Evolutionary conservation across 2,113 vertebrate genomes (phyloP), one percentile per base, ranked within the genome.

Genomic region (Gymnobelideus leadbeateri): DNA sequence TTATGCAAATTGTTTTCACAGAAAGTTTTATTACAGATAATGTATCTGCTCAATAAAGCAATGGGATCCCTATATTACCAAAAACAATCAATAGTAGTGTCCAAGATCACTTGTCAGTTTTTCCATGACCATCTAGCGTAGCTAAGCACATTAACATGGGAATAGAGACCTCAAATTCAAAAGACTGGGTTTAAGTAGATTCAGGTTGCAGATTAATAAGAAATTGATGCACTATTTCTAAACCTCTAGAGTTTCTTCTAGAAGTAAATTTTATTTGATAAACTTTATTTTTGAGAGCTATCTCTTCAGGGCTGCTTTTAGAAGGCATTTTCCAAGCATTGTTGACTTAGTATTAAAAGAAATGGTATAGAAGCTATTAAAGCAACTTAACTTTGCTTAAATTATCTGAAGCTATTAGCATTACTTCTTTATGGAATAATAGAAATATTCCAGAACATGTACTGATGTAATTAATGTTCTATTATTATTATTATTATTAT

Each of bases 161-260:
- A 50, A 46, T 50, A 46, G 89, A 95, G 49, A 43, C 90, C 92
- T 95, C 91, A 94, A 95, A 90, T 26, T 47, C 90, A 93, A 54
- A 55, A 16, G 77, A 96, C 31, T 68, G 26, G 55, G 93, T 11
- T 94, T 92, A 94, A 96, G 28, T 97, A 23, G 92, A 28, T 96
- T 92, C 94, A 89, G 26, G 3, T 68, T 95, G 50, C 53, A 37
- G 90, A 23, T 49, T 46, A 95, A 89, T 96, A 95, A 91, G 90
- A 95, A 91, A 94, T 52, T 23, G 14, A 47, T 92, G 0, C 46
- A 47, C 93, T 4, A 37, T 43, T 95, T 96, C 94, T 57, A 55
- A 77, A 21, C 93, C 89, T 95, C 90, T 96, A n/a, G 43, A 84
- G 8, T 43, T 51, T 91, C 92, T 92, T 12, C 46, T 49, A 89